These are phyloP conservation scores for Prunella fulvescens DNA, from an alignment of 2,113 vertebrate genomes.

Conservation along the genomic window DNA sequence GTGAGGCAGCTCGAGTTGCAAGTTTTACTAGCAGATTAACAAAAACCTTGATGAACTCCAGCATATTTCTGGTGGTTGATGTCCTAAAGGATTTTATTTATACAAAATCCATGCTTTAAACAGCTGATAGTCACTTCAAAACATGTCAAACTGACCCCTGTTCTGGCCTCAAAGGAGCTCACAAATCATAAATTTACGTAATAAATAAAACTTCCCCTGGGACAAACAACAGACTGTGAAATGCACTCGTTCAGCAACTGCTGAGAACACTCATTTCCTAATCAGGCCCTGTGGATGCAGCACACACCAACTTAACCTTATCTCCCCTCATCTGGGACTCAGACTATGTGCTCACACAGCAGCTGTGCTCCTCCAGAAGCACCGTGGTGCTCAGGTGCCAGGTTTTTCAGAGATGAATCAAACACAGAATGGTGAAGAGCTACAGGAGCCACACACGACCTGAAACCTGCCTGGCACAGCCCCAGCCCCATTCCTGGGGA, in stretches of 20 bases:
- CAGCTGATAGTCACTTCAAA: not conserved
- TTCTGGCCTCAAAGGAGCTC: not conserved
- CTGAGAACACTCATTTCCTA: not conserved
- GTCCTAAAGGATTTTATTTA: not conserved
- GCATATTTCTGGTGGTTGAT: not conserved
- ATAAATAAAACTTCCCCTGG: not conserved
- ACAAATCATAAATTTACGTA: not conserved
- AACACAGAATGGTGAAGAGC: not conserved
- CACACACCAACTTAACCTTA: not conserved
- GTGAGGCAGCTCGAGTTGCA: not conserved
- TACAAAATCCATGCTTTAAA: not conserved
- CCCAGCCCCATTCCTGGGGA: not conserved
- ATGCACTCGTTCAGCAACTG: not conserved
- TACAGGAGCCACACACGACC: fast-evolving
- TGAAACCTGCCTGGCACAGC: not conserved
- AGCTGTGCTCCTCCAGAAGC: fast-evolving
- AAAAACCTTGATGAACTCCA: not conserved
- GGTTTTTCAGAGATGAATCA: not conserved
- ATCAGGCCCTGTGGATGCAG: not conserved
- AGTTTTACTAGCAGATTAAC: not conserved
- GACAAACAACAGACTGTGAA: not conserved
- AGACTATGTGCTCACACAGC: not conserved
- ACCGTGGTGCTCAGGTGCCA: not conserved
- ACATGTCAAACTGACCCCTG: not conserved
- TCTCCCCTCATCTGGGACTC: not conserved